phyloP scores from a whole-genome alignment of 2,113 vertebrate genomes.

The Cryptotis parvus region DNA sequence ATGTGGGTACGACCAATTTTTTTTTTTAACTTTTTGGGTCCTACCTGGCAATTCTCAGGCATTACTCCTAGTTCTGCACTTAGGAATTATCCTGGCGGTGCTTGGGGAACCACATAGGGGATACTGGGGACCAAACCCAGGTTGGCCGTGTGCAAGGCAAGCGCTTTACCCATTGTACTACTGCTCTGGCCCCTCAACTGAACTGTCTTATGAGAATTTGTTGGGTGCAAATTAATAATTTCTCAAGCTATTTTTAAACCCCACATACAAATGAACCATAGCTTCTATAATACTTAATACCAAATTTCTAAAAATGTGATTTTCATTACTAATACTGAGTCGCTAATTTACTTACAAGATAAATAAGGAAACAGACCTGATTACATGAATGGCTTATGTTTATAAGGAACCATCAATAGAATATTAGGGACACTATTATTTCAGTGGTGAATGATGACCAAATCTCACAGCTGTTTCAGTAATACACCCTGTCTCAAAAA shows the following conservation, averaged over 20 bases:
- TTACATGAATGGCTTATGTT: neutral
- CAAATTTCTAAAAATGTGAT: conserved; percentile 7
- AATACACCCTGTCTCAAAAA: neutral
- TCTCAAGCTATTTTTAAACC: neutral
- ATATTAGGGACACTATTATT: neutral
- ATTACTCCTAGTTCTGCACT: too few relatives aligned
- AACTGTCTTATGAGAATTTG: neutral
- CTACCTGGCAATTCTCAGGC: too few relatives aligned
- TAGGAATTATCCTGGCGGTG: too few relatives aligned
- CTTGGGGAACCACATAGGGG: too few relatives aligned
- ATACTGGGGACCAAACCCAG: too few relatives aligned
- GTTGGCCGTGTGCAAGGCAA: too few relatives aligned
- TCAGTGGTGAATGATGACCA: neutral
- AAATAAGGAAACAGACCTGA: neutral
- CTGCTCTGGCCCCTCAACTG: too few relatives aligned
- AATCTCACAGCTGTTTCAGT: neutral
- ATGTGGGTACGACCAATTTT: neutral
- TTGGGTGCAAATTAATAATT: neutral
- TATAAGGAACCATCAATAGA: neutral
- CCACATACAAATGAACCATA: neutral
- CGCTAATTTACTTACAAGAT: conserved; percentile 16
- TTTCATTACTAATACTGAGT: conserved; percentile 14
- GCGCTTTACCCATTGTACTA: too few relatives aligned
- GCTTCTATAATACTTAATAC: neutral
- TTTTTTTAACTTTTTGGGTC: too few relatives aligned